Evolutionary conservation across 2,888 invertebrate genomes (phyloP), one percentile per base, ranked within the genome.

Genomic region (Eledone cirrhosa): DNA sequence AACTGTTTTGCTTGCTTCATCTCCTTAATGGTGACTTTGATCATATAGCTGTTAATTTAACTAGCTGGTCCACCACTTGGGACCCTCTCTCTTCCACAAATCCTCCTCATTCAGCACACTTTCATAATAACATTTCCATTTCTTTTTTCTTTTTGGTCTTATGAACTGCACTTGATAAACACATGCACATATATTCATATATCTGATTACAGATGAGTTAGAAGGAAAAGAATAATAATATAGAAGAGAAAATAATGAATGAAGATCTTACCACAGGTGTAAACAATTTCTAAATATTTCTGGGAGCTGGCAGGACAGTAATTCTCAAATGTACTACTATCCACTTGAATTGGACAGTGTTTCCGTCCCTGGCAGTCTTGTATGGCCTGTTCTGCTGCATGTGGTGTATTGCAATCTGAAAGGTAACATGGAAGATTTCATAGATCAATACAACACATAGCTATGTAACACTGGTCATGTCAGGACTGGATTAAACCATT

Each of bases 381-480:
- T 94, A 97, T 96, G 78, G 97, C 95, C 27, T 95, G 95, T 91
- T 97, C 96, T n/a, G 96, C 95, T 8, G 96, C 96, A 91, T 95
- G 95, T 85, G 95, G 94, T 84, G 95, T 95, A 90, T 95, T 92
- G 90, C 97, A 97, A 27, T 95, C 97, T 97, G 92, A 47, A 92
- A 92, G 77, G 69, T 77, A 79, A 77, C 79, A 78, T 48, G 47
- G 78, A 27, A 19, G 29, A 1, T 27, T 8, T n/a, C 8, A 77
- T 65, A 29, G 33, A 48, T 48, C 31, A 29, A 2, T 33, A n/a
- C 19, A 11, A 74, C 8, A 48, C 11, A 27, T 33, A 31, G 22
- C 47, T n/a, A 33, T 11, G 19, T 14, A 7, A 24, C 41, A 41
- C 41, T 41, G 41, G 41, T 41, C 41, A n/a, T 41, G 41, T 41